Conservation (phyloP, 2,888 invertebrate genomes). For the Amphiduros pacificus region DNA sequence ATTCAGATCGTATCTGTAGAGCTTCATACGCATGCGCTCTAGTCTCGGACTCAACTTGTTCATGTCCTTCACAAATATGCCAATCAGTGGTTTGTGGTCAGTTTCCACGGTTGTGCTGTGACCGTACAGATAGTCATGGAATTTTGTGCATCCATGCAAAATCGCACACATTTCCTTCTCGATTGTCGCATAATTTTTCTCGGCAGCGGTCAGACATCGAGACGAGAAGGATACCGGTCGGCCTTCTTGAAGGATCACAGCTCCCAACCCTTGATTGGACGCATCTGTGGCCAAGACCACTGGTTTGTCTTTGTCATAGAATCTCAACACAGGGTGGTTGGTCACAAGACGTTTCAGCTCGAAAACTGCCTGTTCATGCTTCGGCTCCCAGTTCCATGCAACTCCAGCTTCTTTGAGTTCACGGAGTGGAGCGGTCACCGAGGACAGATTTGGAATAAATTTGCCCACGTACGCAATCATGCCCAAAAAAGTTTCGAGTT, state of each 20-base stretch:
- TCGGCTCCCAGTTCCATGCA: background rate
- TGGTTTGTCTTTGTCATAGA: conserved; percentile 17
- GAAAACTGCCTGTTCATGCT: conserved; percentile 3
- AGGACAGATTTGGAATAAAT: conserved; percentile 24
- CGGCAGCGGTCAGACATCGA: conserved; percentile 9
- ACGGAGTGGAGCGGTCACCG: conserved; percentile 9
- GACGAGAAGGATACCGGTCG: conserved; percentile 21
- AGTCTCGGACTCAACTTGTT: conserved; percentile 11
- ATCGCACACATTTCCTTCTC: conserved; percentile 21
- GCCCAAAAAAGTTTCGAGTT: conserved; percentile 26
- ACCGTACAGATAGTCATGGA: background rate
- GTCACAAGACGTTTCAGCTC: background rate
- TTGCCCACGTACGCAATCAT: conserved; percentile 26
- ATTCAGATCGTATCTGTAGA: conserved; percentile 24
- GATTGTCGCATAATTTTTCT: conserved; percentile 21
- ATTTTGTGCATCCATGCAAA: conserved; percentile 6
- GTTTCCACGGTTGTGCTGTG: conserved; percentile 17
- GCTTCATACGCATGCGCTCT: conserved; percentile 24
- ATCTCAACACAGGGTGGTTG: background rate
- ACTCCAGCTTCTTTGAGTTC: background rate
- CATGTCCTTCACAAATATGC: conserved; percentile 21
- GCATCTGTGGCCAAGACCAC: conserved; percentile 8
- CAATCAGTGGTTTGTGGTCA: conserved; percentile 24
- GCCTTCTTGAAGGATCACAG: conserved; percentile 21
- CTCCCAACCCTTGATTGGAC: conserved; percentile 19